Base-by-base conservation (phyloP, 1,140 invertebrate genomes). In the Agrilus planipennis region DNA sequence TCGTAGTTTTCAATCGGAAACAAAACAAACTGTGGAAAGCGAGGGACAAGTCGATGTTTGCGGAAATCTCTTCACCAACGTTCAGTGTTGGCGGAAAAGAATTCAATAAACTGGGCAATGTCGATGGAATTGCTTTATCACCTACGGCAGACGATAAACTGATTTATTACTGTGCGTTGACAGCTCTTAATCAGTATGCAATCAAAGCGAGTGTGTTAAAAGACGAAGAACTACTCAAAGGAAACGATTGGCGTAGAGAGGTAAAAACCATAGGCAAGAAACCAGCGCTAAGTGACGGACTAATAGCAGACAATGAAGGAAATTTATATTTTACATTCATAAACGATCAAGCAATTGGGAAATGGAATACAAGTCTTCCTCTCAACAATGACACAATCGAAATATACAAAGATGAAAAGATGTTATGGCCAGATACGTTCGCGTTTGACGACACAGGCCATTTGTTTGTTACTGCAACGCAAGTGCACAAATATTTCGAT, bases 1-100 rank as follows among this genome's bases (percentile, higher is more conserved):
- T 82, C 16, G 75, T 81, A 27, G 76, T 81, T 1, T 81, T 72
- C 53, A 71, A 71, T 2, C 57, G 71, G 14, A 57, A 54, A 34
- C 69, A 76, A 39, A 69, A 72, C 34, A 71, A 69, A 19, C 72
- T 76, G 2, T 81, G 78, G 77, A 81, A 81, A 53, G 46, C 81
- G 9, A 64, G 73, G 2, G 77, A 81, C 45, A 55, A 54, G 0
- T 75, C 76, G 4, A 81, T 81, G 77, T 66, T 61, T 29, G 69
- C 71, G 0, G 65, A 72, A 30, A 35, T 58, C 0, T 69, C 75
- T 25, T n/a, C n/a, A n/a, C 53, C 67, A 0, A 51, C 63, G 16
- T 76, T 79, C 54, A 62, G 64, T 41, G 67, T 81, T 2, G 71
- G 71, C 20, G 71, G 71, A 9, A 65, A 66, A 4, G 60, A 60